These are phyloP conservation scores for Arvicanthis niloticus DNA, from an alignment of 2,113 vertebrate genomes.

Conservation along the genomic window DNA sequence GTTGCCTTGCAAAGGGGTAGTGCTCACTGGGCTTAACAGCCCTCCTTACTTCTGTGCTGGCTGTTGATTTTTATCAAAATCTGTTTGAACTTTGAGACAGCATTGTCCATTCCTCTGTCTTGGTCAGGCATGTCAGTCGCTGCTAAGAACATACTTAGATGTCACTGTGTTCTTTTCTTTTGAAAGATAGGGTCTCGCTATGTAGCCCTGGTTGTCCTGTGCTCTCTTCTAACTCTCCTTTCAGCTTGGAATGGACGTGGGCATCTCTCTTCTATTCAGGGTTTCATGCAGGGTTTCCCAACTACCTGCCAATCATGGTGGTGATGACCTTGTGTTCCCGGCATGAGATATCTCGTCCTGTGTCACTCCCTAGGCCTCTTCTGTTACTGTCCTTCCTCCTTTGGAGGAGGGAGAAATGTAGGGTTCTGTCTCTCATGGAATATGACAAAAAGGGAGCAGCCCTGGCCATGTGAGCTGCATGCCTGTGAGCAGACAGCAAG, in stretches of 20 bases:
- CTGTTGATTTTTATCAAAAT: background rate
- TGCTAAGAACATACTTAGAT: background rate
- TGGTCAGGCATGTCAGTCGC: background rate
- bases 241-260: background rate
- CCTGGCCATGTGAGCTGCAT: background rate
- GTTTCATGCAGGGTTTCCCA: background rate
- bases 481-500: background rate
- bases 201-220: background rate
- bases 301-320: background rate
- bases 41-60: background rate
- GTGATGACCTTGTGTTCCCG: background rate
- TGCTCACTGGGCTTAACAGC: too few species aligned
- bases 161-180: background rate
- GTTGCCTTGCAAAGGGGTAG: background rate
- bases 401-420: too few species aligned
- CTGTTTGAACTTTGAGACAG: background rate
- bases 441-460: background rate
- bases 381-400: background rate
- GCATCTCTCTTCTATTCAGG: background rate
- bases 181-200: background rate
- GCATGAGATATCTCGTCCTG: background rate
- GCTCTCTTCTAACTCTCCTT: too few species aligned
- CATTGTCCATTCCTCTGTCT: background rate
- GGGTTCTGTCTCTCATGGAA: background rate
- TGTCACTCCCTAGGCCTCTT: background rate